Evolutionary conservation across 2,113 vertebrate genomes (phyloP).

Genomic region (Dunckerocampus dactyliophorus): DNA sequence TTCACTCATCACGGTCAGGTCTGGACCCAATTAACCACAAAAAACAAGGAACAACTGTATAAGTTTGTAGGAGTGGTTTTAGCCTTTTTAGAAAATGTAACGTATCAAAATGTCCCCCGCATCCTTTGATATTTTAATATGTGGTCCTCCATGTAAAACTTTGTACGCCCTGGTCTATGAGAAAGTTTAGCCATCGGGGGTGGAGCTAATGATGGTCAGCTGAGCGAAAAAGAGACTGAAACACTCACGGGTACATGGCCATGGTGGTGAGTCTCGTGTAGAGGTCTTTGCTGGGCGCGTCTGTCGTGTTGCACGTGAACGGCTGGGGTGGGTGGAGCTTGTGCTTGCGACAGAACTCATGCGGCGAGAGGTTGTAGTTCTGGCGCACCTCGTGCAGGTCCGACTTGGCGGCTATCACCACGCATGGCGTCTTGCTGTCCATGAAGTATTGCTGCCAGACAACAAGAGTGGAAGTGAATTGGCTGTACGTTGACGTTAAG

Average conservation of each 20-base stretch:
- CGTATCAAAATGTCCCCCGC: no score
- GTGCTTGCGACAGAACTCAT: constrained; percentile 95
- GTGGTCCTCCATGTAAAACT: background rate
- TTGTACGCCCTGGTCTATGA: no score
- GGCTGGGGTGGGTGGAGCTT: constrained; percentile 97
- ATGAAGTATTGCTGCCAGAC: constrained; percentile 89
- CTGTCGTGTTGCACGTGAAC: constrained; percentile 88
- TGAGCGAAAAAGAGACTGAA: constrained; percentile 22
- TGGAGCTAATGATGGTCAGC: background rate
- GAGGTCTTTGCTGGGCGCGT: constrained; percentile 87
- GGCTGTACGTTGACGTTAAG: background rate
- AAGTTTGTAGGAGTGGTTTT: no score
- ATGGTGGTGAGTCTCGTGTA: constrained; percentile 97
- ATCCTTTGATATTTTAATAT: no score
- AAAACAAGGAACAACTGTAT: no score
- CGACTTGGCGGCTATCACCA: constrained; percentile 90
- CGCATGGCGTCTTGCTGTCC: constrained; percentile 94
- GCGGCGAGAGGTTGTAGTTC: constrained; percentile 84
- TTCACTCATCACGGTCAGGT: no score
- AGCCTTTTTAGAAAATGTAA: no score
- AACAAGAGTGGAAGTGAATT: background rate
- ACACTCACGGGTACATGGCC: constrained; percentile 99
- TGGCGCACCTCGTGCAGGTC: constrained; percentile 94
- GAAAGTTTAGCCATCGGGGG: no score
- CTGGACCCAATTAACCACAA: no score